Percentiles rank a stretch among this genome's conserved stretches.
phyloP scores from a whole-genome alignment of 2,888 invertebrate species.

The Empis livida region DNA sequence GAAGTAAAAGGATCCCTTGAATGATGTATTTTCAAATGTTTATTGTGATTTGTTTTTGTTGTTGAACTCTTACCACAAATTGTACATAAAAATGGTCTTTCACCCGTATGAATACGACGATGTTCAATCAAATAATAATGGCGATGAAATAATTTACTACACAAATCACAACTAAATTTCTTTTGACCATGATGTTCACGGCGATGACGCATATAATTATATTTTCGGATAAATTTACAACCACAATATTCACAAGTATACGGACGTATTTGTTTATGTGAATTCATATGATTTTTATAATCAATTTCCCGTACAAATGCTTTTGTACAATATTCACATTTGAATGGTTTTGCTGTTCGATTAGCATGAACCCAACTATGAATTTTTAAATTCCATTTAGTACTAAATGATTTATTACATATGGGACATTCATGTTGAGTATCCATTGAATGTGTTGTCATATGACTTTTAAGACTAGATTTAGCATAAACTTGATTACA shows the following conservation, averaged over 20 bases:
- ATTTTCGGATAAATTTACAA: conserved; percentile 75
- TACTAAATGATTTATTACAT: conserved; percentile 75
- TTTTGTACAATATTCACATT: conserved; percentile 69
- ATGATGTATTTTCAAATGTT: conserved; percentile 80
- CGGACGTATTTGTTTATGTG: conserved; percentile 70
- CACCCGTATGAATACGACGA: conserved; percentile 72
- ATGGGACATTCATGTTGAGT: conserved; percentile 68
- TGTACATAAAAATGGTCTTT: conserved; percentile 63
- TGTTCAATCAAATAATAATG: conserved; percentile 81
- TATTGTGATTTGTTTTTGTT: conserved; percentile 83
- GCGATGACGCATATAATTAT: conserved; percentile 76
- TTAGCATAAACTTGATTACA: conserved; percentile 53
- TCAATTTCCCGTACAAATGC: conserved; percentile 74
- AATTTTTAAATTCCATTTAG: conserved; percentile 80
- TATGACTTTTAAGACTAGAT: conserved; percentile 65
- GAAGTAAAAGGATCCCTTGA: conserved; percentile 77
- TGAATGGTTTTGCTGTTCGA: conserved; percentile 70
- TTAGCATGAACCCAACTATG: conserved; percentile 83
- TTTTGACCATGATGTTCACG: conserved; percentile 72
- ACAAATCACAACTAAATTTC: conserved; percentile 59
- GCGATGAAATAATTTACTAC: conserved; percentile 74
- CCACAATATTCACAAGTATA: conserved; percentile 83
- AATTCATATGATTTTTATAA: conserved; percentile 71
- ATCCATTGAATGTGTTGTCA: conserved; percentile 62
- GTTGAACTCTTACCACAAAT: conserved; percentile 82